A percentile compares a stretch with the other conserved stretches of the same genome.
Conservation (phyloP, 1,140 invertebrate genomes). For the Kradibia gibbosae region DNA sequence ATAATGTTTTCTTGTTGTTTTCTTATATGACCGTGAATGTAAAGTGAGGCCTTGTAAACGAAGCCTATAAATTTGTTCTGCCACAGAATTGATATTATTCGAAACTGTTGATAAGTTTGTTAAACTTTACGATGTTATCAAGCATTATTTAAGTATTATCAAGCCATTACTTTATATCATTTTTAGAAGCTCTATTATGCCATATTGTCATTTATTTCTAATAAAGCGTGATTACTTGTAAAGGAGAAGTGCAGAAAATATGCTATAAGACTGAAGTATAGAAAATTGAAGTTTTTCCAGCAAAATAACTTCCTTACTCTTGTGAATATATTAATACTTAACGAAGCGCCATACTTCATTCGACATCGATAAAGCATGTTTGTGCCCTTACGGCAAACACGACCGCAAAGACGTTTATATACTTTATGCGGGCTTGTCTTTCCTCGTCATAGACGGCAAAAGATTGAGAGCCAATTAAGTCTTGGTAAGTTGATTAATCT, state of each 20-base stretch:
- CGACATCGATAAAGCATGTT: slow-evolving; percentile 38
- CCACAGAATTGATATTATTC: background rate
- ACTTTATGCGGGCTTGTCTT: slow-evolving; percentile 36
- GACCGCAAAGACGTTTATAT: slow-evolving; percentile 18
- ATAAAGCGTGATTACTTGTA: background rate
- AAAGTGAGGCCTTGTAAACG: background rate
- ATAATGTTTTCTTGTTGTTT: too few species aligned
- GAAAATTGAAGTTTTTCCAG: slow-evolving; percentile 31
- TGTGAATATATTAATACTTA: slow-evolving; percentile 42
- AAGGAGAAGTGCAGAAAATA: background rate
- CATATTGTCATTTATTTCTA: slow-evolving; percentile 18
- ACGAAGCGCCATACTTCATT: slow-evolving; percentile 46
- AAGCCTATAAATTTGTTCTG: background rate
- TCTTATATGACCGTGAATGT: background rate
- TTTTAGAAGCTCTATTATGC: background rate
- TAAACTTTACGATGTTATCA: background rate
- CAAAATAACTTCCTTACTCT: background rate
- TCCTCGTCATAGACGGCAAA: background rate
- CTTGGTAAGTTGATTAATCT: slow-evolving; percentile 40
- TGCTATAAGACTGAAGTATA: background rate
- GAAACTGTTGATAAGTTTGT: background rate
- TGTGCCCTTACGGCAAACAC: slow-evolving; percentile 21
- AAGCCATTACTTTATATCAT: slow-evolving; percentile 29
- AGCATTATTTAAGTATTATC: background rate
- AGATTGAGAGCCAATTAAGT: slow-evolving; percentile 47